These are phyloP conservation scores for Doryteuthis pealeii DNA, from an alignment of 1,140 invertebrate genomes.

Conservation along the genomic window DNA sequence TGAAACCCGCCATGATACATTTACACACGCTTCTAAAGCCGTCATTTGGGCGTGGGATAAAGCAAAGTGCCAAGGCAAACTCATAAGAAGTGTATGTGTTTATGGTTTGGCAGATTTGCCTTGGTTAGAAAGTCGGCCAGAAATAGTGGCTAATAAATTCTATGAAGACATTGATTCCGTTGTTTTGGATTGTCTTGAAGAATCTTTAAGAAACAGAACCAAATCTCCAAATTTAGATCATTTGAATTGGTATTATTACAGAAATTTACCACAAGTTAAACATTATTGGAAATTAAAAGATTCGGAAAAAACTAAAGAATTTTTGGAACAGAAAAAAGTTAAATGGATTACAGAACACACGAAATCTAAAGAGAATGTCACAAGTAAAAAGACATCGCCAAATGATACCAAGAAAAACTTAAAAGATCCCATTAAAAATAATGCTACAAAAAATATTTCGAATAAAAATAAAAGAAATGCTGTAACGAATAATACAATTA, in stretches of 20 bases:
- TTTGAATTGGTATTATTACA: constrained; percentile 30
- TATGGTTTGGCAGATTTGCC: constrained; percentile 45
- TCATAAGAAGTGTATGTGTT: constrained; percentile 42
- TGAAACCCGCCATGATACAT: constrained; percentile 27
- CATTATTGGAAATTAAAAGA: constrained; percentile 12
- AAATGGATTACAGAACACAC: constrained; percentile 18
- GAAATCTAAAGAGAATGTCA: not conserved
- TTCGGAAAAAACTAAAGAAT: not conserved
- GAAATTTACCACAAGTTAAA: constrained; percentile 30
- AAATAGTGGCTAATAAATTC: constrained; percentile 56
- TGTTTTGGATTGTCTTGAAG: constrained; percentile 50
- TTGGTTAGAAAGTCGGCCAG: constrained; percentile 34
- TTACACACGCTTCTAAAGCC: constrained; percentile 25
- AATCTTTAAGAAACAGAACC: constrained; percentile 31
- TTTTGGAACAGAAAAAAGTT: constrained; percentile 12
- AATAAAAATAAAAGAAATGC: not conserved
- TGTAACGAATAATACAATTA: too few relatives aligned
- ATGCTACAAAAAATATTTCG: not conserved
- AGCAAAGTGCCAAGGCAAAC: constrained; percentile 26
- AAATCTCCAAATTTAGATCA: constrained; percentile 8
- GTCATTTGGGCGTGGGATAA: constrained; percentile 29
- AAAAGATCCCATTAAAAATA: not conserved
- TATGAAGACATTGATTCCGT: constrained; percentile 40
- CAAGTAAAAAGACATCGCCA: not conserved
- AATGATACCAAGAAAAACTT: not conserved